Evolutionary conservation across 2,113 vertebrate genomes (phyloP).

Genomic region (Onychostruthus taczanowskii): DNA sequence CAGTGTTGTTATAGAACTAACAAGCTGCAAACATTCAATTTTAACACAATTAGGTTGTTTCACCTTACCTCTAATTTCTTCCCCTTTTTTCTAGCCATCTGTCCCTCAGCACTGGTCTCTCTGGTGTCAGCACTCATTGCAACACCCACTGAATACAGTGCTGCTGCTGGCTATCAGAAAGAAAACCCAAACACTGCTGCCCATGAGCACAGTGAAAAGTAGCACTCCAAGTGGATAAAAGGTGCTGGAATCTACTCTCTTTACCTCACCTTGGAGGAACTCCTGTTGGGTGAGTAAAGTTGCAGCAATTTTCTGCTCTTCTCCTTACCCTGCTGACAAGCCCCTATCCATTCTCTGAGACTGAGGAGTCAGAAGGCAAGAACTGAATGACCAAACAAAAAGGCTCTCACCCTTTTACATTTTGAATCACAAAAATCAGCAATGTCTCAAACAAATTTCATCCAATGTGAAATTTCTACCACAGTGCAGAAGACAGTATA

Average conservation of each 20-base stretch:
- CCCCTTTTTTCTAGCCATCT: neutral
- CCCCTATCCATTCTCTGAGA: neutral
- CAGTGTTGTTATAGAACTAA: neutral
- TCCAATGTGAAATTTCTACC: neutral
- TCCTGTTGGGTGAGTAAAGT: neutral
- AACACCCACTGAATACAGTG: neutral
- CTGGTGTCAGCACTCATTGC: neutral
- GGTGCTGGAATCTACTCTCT: neutral
- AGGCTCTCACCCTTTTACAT: neutral
- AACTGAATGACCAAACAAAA: neutral
- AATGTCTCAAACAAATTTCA: neutral
- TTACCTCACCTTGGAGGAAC: neutral
- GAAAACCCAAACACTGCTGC: neutral
- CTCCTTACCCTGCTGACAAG: neutral
- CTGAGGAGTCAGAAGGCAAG: neutral
- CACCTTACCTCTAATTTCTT: neutral
- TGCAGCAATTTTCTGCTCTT: neutral
- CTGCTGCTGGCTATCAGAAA: neutral
- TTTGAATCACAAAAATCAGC: neutral
- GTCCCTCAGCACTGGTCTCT: neutral
- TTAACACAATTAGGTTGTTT: neutral
- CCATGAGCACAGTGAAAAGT: neutral
- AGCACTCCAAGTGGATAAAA: neutral
- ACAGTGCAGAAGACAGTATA: neutral
- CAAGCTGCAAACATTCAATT: constrained; percentile 6